Base-by-base conservation (phyloP, 53 echinoderm and acorn worm species). In the Henricia sp. region DNA sequence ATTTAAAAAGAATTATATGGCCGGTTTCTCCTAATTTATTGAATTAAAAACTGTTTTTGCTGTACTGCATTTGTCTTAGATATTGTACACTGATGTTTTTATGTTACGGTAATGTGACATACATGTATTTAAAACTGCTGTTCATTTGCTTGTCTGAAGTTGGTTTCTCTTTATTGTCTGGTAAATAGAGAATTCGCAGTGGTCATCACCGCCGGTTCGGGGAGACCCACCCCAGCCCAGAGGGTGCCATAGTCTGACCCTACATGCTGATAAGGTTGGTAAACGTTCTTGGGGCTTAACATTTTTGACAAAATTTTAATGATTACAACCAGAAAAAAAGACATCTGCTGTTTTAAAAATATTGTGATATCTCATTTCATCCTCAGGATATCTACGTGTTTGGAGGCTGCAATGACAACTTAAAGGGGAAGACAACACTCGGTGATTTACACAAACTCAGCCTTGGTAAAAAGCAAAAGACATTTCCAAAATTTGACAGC, bases 361-460 rank as follows among this genome's bases (percentile, higher is more conserved):
- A 54, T 17, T 11, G 3, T 60, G 40, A 64, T 48, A 14, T 71
- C 4, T 25, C 27, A 12, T 83, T 64, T 59, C 39, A 5, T 36
- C 65, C 62, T 1, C 83, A 91, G 91, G 91, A 91, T 74, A 84
- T 91, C 24, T 91, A 87, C 40, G 63, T 91, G 9, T 91, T 91
- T 83, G 91, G 91, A 52, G 91, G 91, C 43, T 83, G 74, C 23
- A 87, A 91, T 37, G 91, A 91, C 38, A 54, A 68, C 43, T 29
- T 82, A 50, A 59, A 87, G 19, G 43, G 87, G n/a, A 83, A 91
- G 30, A 56, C 83, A 4, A 88, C 91, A 0, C 50, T 76, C 30
- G 88, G 74, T 28, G 91, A 91, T 36, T 74, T 91, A 25, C 88
- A 87, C 74, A 91, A 91, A 41, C 74, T 91, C 14, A 91, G 91